These are phyloP conservation scores for Zaprionus lachaisei DNA, from an alignment of 1,140 invertebrate genomes.

Conservation along the genomic window DNA sequence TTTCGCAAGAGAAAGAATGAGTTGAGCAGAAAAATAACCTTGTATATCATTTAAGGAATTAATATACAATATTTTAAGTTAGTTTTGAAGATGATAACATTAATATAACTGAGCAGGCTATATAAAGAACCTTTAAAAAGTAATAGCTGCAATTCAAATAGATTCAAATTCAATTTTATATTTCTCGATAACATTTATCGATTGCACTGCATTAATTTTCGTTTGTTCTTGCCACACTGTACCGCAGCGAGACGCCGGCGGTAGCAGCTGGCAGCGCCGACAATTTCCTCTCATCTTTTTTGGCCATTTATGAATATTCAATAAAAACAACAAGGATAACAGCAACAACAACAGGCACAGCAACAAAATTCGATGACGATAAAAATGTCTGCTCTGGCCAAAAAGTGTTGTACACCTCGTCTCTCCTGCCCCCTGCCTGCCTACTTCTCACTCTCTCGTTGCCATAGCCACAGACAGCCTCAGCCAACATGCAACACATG, in stretches of 20 bases:
- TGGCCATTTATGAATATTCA: conserved; percentile 83
- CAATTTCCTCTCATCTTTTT: conserved; percentile 49
- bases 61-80: no score
- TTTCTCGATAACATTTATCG: no score
- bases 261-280: conserved; percentile 44
- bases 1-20: no score
- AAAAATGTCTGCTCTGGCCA: conserved; percentile 65
- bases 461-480: conserved; percentile 58
- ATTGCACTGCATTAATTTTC: not conserved
- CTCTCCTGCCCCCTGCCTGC: not conserved
- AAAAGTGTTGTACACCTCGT: conserved; percentile 21
- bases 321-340: conserved; percentile 71
- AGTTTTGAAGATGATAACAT: no score
- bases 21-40: no score
- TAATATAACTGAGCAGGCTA: no score
- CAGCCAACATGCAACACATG: conserved; percentile 55
- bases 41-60: no score
- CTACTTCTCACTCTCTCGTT: conserved; percentile 19
- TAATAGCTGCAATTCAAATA: no score
- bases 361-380: conserved; percentile 58
- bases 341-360: conserved; percentile 39
- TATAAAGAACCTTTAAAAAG: no score
- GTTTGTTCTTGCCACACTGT: conserved; percentile 16
- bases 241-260: conserved; percentile 28
- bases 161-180: no score